These are phyloP conservation scores for Boloria euphrosyne DNA, from an alignment of 2,888 invertebrate genomes.

Conservation along the genomic window DNA sequence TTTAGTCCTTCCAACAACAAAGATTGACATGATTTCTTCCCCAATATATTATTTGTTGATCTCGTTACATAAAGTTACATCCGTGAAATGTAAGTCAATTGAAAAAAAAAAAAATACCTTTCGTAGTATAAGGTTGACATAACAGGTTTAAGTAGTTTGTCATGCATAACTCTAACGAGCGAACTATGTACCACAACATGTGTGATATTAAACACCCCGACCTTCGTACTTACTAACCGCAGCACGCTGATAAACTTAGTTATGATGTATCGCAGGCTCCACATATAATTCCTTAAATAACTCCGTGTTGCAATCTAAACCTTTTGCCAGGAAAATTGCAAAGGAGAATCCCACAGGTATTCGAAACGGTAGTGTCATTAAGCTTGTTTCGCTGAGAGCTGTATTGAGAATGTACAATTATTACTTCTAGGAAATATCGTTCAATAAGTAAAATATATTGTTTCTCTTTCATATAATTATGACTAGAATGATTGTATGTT, in stretches of 20 bases:
- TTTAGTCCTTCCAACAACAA: no score
- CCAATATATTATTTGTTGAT: no score
- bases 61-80: no score
- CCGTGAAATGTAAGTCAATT: no score
- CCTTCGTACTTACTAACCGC: conserved; percentile 26
- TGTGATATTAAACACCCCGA: conserved; percentile 32
- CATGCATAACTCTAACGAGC: conserved; percentile 21
- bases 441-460: conserved; percentile 13
- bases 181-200: conserved; percentile 27
- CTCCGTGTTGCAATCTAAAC: conserved; percentile 24
- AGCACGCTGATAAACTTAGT: conserved; percentile 21
- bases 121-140: no score
- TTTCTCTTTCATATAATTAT: background rate
- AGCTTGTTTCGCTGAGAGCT: conserved; percentile 28
- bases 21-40: no score
- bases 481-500: background rate
- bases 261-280: conserved; percentile 13
- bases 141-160: background rate
- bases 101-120: no score
- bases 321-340: conserved; percentile 23
- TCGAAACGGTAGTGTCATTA: conserved; percentile 35
- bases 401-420: conserved; percentile 33
- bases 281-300: background rate
- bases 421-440: conserved; percentile 32
- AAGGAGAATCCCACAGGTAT: conserved; percentile 33